Conservation (phyloP, 2,113 vertebrate genomes). For the Brachyistius frenatus region DNA sequence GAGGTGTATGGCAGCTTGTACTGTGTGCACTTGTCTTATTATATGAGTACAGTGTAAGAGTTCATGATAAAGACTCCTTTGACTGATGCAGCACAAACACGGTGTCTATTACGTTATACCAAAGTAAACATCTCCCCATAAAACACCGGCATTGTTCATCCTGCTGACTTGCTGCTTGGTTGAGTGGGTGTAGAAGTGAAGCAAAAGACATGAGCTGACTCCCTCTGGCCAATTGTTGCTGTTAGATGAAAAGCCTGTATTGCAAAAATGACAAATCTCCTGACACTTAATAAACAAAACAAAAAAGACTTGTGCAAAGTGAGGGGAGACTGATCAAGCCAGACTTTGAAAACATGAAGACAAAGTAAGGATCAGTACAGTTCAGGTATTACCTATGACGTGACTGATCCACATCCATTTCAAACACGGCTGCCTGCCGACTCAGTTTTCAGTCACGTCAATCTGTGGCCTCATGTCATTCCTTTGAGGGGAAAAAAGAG, state of each 20-base stretch:
- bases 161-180: conserved; percentile 27
- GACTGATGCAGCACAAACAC: neutral
- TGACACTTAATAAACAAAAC: neutral
- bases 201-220: conserved; percentile 35
- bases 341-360: neutral
- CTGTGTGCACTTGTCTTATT: conserved; percentile 26
- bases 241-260: conserved; percentile 18
- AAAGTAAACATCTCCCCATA: conserved; percentile 45
- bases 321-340: neutral
- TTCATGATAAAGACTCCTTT: conserved; percentile 37
- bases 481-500: too few species aligned
- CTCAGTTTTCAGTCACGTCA: too few species aligned
- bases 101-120: conserved; percentile 23
- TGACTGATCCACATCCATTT: too few species aligned
- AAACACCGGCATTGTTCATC: conserved; percentile 45
- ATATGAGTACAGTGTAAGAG: conserved; percentile 27
- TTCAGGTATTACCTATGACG: neutral
- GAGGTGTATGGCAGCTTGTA: conserved; percentile 11
- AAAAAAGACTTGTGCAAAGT: neutral
- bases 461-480: too few species aligned
- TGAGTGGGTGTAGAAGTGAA: conserved; percentile 13
- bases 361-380: neutral
- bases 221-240: conserved; percentile 5
- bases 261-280: neutral
- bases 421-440: too few species aligned